A percentile compares a stretch with the other conserved stretches of the same genome.
phyloP scores from a whole-genome alignment of 1,140 invertebrate genomes.

The Pseudomyrmex sp. region DNA sequence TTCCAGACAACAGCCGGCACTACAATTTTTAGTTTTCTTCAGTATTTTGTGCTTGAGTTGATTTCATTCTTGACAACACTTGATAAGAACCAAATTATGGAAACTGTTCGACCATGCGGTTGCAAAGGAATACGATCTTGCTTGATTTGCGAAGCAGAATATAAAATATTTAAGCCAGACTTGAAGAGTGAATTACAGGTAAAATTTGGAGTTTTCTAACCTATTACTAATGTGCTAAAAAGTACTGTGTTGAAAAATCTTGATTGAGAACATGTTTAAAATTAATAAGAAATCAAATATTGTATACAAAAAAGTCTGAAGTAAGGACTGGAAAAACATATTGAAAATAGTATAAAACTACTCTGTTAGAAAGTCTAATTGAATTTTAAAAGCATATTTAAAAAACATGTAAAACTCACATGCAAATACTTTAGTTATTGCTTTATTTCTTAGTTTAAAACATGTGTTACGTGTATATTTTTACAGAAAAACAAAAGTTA shows the following conservation, averaged over 20 bases:
- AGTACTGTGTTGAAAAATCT: slow-evolving; percentile 20
- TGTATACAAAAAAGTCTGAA: no score
- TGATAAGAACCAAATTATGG: slow-evolving; percentile 84
- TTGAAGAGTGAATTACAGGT: slow-evolving; percentile 78
- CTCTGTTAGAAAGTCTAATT: no score
- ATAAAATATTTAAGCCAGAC: slow-evolving; percentile 86
- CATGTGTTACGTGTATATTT: slow-evolving; percentile 11
- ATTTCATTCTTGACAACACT: no score
- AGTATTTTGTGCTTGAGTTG: background rate
- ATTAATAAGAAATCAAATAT: background rate
- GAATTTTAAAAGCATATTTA: no score
- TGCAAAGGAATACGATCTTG: slow-evolving; percentile 97
- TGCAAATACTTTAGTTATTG: background rate
- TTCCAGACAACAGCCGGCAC: no score
- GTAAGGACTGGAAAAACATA: no score
- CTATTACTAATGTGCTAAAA: slow-evolving; percentile 10
- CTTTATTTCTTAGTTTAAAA: background rate
- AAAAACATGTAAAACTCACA: no score
- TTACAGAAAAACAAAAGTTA: slow-evolving; percentile 87
- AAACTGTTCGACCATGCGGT: slow-evolving; percentile 91
- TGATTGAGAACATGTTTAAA: no score
- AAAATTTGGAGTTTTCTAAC: slow-evolving; percentile 28
- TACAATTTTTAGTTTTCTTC: background rate
- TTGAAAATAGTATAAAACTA: no score
- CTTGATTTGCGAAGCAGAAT: slow-evolving; percentile 92